Percentiles rank a stretch among this genome's conserved stretches.
Evolutionary conservation across 1,140 invertebrate genomes (phyloP).

Genomic region (Zelostemma sp.): DNA sequence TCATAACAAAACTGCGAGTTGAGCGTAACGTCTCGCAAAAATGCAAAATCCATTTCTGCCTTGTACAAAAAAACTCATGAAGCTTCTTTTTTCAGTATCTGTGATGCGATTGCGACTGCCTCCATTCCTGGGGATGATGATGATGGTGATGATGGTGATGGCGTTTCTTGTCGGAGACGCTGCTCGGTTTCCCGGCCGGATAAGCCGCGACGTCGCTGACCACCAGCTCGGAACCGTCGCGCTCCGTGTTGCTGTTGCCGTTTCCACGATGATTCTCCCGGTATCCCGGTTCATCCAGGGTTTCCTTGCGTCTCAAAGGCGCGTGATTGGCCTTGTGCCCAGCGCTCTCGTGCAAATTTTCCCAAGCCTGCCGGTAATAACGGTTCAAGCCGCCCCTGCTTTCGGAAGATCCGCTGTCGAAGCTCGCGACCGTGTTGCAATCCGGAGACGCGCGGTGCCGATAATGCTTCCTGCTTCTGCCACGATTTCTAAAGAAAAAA

Average conservation of each 20-base stretch:
- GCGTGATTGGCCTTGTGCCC: conserved; percentile 74
- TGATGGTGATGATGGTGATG: conserved; percentile 88
- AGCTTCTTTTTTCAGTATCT: conserved; percentile 68
- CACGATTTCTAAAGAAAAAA: conserved; percentile 74
- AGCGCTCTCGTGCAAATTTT: conserved; percentile 88
- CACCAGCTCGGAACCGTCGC: conserved; percentile 85
- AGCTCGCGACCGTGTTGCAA: conserved; percentile 89
- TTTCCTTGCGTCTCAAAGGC: conserved; percentile 77
- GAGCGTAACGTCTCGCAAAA: conserved; percentile 30
- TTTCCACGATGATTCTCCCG: conserved; percentile 68
- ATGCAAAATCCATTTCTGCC: too few relatives aligned
- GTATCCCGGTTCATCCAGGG: conserved; percentile 76
- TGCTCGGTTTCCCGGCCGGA: conserved; percentile 68
- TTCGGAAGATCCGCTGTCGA: conserved; percentile 87
- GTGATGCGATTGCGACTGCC: conserved; percentile 64
- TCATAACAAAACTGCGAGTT: conserved; percentile 44
- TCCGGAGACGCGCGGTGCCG: conserved; percentile 88
- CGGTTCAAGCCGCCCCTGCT: conserved; percentile 85
- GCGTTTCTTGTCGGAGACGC: conserved; percentile 76
- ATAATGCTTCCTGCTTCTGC: conserved; percentile 82
- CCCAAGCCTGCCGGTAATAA: conserved; percentile 91
- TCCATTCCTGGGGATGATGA: conserved; percentile 73
- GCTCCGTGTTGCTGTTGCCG: conserved; percentile 72
- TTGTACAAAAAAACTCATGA: too few relatives aligned
- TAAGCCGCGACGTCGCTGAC: conserved; percentile 78